phyloP scores from a whole-genome alignment of 2,113 vertebrate species.

The Coracopsis vasa region DNA sequence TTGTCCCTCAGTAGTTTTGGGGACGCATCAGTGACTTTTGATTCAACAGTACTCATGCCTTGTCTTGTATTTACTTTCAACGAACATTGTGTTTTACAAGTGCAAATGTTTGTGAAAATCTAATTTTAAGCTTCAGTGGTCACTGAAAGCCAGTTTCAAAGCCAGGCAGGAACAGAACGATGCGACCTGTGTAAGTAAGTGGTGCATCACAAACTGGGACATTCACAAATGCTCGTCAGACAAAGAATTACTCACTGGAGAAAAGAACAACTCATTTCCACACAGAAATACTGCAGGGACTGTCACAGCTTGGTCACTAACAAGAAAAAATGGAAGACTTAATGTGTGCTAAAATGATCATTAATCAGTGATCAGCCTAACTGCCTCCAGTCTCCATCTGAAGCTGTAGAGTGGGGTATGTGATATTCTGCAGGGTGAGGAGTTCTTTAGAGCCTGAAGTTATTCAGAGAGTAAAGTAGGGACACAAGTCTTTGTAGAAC shows the following conservation, averaged over 20 bases:
- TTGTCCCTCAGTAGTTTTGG: not conserved
- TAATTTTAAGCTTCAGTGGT: constrained; percentile 32
- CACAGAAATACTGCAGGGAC: not conserved
- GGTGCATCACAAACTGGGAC: not conserved
- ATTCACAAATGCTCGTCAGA: not conserved
- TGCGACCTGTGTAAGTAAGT: not conserved
- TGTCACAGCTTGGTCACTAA: not conserved
- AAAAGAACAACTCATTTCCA: not conserved
- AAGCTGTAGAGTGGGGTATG: not conserved
- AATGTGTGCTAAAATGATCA: not conserved
- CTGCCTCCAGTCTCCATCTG: not conserved
- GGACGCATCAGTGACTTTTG: not conserved
- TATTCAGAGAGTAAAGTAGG: not conserved
- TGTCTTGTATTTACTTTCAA: not conserved
- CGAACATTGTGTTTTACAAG: constrained; percentile 19
- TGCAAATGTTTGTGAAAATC: constrained; percentile 49
- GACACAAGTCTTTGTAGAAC: not conserved
- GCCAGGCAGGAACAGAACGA: not conserved
- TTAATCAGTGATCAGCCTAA: not conserved
- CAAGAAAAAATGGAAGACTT: not conserved
- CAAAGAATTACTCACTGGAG: not conserved
- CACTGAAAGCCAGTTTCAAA: not conserved
- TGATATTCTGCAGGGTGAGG: not conserved
- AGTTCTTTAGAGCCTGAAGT: not conserved
- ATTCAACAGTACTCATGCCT: not conserved